Evolutionary conservation across 2,888 invertebrate genomes (phyloP), one percentile per base, ranked within the genome.

Genomic region (Nemotelus pantherinus): DNA sequence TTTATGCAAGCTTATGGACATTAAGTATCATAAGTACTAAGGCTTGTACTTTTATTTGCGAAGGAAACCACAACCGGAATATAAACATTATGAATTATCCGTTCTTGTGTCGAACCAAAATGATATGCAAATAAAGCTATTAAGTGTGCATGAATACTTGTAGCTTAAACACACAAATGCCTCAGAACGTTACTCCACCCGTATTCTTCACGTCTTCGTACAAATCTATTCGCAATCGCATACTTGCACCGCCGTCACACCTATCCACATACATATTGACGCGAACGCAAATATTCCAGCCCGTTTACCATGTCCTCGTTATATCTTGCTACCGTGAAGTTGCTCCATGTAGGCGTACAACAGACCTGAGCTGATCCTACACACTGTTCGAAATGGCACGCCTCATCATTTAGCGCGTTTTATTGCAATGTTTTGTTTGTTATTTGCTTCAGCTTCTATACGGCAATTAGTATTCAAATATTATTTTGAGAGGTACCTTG

Each of bases 71-170:
- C 55, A 39, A 57, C 57, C 47, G 57, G 45, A 72, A 72, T 58
- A 72, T 53, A 55, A 72, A 58, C 71, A 72, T 57, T 72, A 44
- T 48, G 57, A 60, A 63, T 60, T 74, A 74, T 50, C 60, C 60
- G 63, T 44, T 60, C 45, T 44, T 74, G 7, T 63, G 63, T 44
- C 41, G 63, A 74, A 60, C 43, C n/a, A 41, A 74, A 74, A 74
- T 74, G 74, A 63, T 74, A 74, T 74, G 74, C 74, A 74, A 74
- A 74, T 74, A 74, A 63, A 47, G 47, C 39, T 74, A 60, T 74
- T 63, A 60, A 48, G 48, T 63, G 63, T 58, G 60, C 74, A 63
- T n/a, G 74, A 63, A 60, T 60, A 10, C 74, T 60, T 60, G 48
- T 48, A 48, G 44, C 48, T 74, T 74, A 44, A 44, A 60, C 48